A percentile compares a stretch with the other conserved stretches of the same genome.
phyloP scores from a whole-genome alignment of 2,113 vertebrate species.

The Tachycineta bicolor region DNA sequence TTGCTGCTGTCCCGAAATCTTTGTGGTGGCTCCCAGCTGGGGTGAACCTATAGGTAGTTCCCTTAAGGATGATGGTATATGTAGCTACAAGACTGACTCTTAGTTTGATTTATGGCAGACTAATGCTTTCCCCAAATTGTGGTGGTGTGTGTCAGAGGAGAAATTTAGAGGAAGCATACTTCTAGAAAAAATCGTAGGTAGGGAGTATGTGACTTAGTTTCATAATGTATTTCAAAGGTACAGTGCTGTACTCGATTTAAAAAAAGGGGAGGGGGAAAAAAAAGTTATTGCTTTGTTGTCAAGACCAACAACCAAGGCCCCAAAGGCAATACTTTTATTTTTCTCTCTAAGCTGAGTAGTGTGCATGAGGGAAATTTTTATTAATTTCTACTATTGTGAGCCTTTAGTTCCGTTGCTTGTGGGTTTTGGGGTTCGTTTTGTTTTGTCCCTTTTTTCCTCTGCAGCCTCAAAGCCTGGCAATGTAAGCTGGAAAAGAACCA shows the following conservation, averaged over 20 bases:
- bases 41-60: not conserved
- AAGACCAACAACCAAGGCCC: not conserved
- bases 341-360: not conserved
- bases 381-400: not conserved
- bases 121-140: not conserved
- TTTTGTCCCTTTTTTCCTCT: not conserved
- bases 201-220: not conserved
- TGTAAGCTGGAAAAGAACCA: not conserved
- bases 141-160: not conserved
- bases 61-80: not conserved
- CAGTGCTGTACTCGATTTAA: not conserved
- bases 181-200: not conserved
- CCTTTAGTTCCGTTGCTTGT: not conserved
- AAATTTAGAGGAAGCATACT: not conserved
- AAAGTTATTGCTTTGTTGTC: not conserved
- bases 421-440: accelerated
- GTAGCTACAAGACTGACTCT: not conserved
- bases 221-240: not conserved
- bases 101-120: not conserved
- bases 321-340: not conserved
- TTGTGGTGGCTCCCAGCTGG: not conserved
- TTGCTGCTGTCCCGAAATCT: not conserved
- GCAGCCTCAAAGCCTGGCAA: not conserved
- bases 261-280: accelerated
- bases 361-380: not conserved